These are phyloP conservation scores for Hemichromis elongatus DNA, from an alignment of 2,113 vertebrate species.

Conservation along the genomic window DNA sequence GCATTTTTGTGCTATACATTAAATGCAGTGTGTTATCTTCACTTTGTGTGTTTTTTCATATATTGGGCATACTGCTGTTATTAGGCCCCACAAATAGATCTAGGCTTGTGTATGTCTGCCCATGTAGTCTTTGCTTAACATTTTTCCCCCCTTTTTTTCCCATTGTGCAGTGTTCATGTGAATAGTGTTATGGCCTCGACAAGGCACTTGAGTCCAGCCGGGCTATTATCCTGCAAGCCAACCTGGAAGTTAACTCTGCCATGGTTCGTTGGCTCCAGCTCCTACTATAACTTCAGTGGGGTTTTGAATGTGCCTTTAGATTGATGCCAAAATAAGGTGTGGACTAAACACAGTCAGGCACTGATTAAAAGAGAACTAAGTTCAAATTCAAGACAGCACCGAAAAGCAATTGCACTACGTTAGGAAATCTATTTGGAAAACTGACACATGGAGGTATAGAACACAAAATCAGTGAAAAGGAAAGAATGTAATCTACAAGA, in stretches of 20 bases:
- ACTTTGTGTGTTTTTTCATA: not conserved
- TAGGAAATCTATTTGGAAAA: not conserved
- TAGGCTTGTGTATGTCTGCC: not conserved
- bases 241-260: slow-evolving; percentile 50
- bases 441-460: not conserved
- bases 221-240: slow-evolving; percentile 20
- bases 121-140: not conserved
- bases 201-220: not conserved
- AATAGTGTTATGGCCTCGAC: slow-evolving; percentile 11
- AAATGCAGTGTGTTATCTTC: not conserved
- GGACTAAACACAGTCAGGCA: not conserved
- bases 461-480: not conserved
- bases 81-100: not conserved
- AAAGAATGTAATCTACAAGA: not conserved
- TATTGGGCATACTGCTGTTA: not conserved
- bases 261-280: slow-evolving; percentile 23
- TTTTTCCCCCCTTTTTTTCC: not conserved
- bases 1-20: not conserved
- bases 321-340: slow-evolving; percentile 10
- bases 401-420: not conserved
- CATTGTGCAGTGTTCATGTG: slow-evolving; percentile 30
- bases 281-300: not conserved
- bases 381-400: not conserved
- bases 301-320: slow-evolving; percentile 15
- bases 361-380: not conserved